phyloP scores from a whole-genome alignment of 2,113 vertebrate species.

The Uria aalge region DNA sequence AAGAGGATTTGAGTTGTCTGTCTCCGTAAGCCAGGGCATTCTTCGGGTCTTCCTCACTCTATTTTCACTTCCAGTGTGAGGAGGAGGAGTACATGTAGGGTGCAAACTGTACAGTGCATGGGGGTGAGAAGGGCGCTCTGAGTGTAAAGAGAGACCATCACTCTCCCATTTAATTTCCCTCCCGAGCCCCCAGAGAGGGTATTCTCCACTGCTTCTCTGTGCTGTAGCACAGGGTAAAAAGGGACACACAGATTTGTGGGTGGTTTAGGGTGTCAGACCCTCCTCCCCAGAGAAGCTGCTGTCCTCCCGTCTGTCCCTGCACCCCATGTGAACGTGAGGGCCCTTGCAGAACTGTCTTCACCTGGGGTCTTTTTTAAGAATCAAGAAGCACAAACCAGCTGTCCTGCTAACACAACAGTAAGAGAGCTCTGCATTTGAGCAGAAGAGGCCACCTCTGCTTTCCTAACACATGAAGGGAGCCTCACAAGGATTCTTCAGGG shows the following conservation, averaged over 20 bases:
- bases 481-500: not conserved
- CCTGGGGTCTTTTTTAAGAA: not conserved
- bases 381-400: not conserved
- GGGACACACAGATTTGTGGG: not conserved
- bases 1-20: not conserved
- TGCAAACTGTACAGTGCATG: not conserved
- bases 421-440: not conserved
- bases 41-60: not conserved
- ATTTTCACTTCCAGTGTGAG: not conserved
- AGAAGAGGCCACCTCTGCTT: not conserved
- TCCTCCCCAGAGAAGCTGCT: not conserved
- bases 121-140: not conserved
- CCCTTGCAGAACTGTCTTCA: not conserved
- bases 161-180: not conserved
- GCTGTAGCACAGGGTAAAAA: not conserved
- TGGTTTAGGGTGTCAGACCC: not conserved
- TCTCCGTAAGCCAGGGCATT: not conserved
- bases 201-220: not conserved
- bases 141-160: not conserved
- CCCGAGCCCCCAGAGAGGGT: not conserved
- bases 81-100: not conserved
- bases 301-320: not conserved
- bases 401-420: not conserved
- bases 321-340: rapidly evolving
- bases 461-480: not conserved